phyloP scores from a whole-genome alignment of 2,888 invertebrate species.

The Matsumyia berberina region DNA sequence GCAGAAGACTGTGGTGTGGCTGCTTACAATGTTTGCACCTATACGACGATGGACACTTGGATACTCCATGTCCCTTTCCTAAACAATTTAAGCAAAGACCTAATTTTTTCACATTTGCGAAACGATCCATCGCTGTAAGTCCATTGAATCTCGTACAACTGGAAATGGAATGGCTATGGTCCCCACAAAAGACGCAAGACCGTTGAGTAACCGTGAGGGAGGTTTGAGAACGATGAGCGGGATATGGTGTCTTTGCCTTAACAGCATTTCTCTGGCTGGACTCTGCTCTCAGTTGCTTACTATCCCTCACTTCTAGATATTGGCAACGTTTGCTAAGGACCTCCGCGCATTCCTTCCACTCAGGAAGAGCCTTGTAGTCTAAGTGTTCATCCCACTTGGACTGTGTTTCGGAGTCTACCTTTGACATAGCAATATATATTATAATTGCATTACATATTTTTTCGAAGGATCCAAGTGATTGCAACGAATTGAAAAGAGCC shows the following conservation, averaged over 20 bases:
- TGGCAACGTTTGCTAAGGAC: constrained; percentile 11
- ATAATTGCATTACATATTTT: background rate
- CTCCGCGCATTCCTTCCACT: background rate
- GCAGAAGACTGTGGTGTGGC: background rate
- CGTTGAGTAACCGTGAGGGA: background rate
- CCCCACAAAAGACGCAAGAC: constrained; percentile 2
- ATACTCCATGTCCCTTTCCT: too few relatives aligned
- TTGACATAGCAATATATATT: background rate
- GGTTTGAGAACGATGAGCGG: background rate
- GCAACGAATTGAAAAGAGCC: background rate
- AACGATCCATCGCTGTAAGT: constrained; percentile 2
- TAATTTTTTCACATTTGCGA: constrained; percentile 4
- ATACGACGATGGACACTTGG: background rate
- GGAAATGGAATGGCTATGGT: constrained; percentile 7
- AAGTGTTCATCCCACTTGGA: constrained; percentile 22
- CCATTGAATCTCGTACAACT: constrained; percentile 6
- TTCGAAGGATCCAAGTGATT: background rate
- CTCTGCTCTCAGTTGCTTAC: background rate
- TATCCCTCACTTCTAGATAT: constrained; percentile 7
- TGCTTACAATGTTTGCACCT: background rate
- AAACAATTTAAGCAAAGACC: constrained; percentile 8
- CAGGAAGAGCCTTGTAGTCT: background rate
- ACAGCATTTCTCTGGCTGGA: too few relatives aligned
- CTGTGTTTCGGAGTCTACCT: background rate
- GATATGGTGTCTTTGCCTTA: background rate